Conservation (phyloP, 2,797 vertebrate species). For the Poecilia gillii region DNA sequence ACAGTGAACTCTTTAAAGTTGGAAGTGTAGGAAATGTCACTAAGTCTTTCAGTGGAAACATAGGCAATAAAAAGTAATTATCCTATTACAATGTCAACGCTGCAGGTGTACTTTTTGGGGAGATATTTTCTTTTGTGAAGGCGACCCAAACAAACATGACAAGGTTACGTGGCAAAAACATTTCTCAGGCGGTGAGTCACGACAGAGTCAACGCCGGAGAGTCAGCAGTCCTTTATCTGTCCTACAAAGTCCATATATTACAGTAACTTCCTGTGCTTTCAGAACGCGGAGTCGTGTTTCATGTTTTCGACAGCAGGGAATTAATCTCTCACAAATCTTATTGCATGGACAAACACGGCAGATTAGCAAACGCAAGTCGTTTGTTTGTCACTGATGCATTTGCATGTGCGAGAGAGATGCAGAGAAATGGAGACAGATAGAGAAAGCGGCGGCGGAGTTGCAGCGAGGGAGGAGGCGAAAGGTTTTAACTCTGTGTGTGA, state of each 20-base stretch:
- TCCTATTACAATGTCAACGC: background rate
- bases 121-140: background rate
- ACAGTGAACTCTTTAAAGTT: background rate
- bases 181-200: constrained; percentile 28
- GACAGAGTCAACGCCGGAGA: constrained; percentile 23
- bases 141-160: constrained; percentile 20
- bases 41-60: background rate
- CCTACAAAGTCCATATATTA: constrained; percentile 12
- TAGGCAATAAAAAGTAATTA: background rate
- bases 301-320: constrained; percentile 28
- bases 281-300: constrained; percentile 21
- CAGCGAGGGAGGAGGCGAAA: background rate
- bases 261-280: constrained; percentile 16
- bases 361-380: constrained; percentile 30
- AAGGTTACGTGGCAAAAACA: constrained; percentile 12
- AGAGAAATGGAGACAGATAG: constrained; percentile 2
- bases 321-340: constrained; percentile 46
- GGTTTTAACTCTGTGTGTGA: constrained; percentile 16
- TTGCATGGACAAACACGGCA: constrained; percentile 25
- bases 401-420: background rate
- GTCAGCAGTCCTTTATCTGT: constrained; percentile 18
- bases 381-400: constrained; percentile 30
- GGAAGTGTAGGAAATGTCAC: background rate
- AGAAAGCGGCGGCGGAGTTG: background rate
- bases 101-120: background rate